Conservation (phyloP, 2,797 vertebrate genomes). For the Phrynocephalus vlangalii region DNA sequence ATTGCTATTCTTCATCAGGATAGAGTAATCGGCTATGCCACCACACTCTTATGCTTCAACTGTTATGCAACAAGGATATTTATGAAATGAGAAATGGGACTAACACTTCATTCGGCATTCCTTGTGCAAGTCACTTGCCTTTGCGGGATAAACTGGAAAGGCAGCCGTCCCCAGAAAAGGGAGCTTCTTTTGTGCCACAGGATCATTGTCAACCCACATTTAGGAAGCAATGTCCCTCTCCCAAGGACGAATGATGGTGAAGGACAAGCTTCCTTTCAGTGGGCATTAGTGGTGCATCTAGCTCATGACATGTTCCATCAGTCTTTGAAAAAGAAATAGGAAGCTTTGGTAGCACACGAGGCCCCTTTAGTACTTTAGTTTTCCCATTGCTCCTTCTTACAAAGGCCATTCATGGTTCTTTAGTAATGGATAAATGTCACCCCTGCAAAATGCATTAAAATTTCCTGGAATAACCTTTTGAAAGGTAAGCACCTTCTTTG, state of each 20-base stretch:
- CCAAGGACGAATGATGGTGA: neutral
- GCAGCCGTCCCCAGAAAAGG: neutral
- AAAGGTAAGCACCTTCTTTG: neutral
- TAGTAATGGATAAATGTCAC: neutral
- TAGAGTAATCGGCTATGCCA: slow-evolving; percentile 34
- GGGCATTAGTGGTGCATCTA: slow-evolving; percentile 14
- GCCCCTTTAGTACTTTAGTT: neutral
- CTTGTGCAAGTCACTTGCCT: neutral
- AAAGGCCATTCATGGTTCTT: slow-evolving; percentile 31
- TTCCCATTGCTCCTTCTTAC: slow-evolving; percentile 23
- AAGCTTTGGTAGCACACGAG: neutral
- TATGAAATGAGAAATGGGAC: slow-evolving; percentile 34
- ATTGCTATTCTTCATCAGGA: neutral
- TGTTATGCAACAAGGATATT: neutral
- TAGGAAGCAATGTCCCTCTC: slow-evolving; percentile 13
- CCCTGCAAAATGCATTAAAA: neutral
- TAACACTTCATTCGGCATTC: neutral
- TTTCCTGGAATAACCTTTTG: neutral
- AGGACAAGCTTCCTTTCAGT: neutral
- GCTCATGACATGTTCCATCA: slow-evolving; percentile 16
- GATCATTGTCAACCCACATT: neutral
- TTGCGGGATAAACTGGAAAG: neutral
- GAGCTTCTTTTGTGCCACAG: neutral
- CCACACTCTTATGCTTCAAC: slow-evolving; percentile 21
- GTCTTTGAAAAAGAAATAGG: neutral